Base-by-base conservation (phyloP, 2,888 invertebrate species). In the Esperia sulphurella region DNA sequence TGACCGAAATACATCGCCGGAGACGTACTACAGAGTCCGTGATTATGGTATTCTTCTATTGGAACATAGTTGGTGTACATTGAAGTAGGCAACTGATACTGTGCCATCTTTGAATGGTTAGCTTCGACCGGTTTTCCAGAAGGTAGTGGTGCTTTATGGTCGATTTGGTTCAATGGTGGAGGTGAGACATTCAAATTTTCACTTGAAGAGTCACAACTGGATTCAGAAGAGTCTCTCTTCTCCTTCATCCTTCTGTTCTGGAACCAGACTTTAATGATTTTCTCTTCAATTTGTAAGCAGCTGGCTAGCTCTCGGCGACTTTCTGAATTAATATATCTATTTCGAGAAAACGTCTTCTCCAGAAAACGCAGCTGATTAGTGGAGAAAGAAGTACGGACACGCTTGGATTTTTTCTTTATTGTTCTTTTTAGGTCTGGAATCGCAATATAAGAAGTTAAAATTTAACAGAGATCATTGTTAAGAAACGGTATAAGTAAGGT, bases 261-360 rank as follows among this genome's bases (percentile, higher is more conserved):
- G 71, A 96, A 96, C 96, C 96, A 96, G 35, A 95, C 92, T 75
- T 96, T 96, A 48, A 96, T 92, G 68, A 94, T 94, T 46, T 93
- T 90, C 59, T 95, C 95, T 0, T 91, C 90, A 2, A 96, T 85
- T 41, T 88, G 89, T 0, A 95, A 79, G 0, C 75, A 59, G 0
- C 90, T 74, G 0, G 95, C 93, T 69, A 96, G 86, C 57, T 93
- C 91, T 38, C 92, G 92, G 37, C 95, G 89, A 38, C 91, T 79
- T 0, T 92, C 91, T 2, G 93, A 83, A 60, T 92, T 92, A 1
- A 96, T 79, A 70, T 95, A 96, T 52, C 91, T 91, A 50, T 90
- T 90, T 8, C 91, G 59, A 0, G 50, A 33, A 48, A 65, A 86
- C 2, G 57, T 58, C 14, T 60, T 60, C 55, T 96, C 95, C 44